Base-by-base conservation (phyloP, 1,140 invertebrate genomes). In the Philotrypesis tridentata region DNA sequence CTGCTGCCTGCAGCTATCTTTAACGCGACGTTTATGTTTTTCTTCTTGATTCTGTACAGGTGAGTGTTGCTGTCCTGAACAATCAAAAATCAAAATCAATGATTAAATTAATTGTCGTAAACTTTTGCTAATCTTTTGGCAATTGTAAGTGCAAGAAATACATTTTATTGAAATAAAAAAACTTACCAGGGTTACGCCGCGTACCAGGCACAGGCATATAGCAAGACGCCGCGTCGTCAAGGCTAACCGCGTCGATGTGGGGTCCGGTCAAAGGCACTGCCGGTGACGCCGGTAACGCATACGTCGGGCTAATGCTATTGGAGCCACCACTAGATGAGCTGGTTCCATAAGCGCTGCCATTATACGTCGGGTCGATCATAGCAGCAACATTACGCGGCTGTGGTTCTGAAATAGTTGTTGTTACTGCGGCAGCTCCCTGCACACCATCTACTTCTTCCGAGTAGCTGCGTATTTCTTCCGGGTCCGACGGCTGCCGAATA, bases 201-300 rank as follows among this genome's bases (percentile, higher is more conserved):
- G 96, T 95, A 67, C 95, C 95, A 89, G 95, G 95, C 85, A 96
- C 95, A 68, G 95, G 95, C 95, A 96, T 96, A 85, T 96, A 96
- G 83, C 95, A 82, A 25, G 86, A 95, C 6, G 95, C 94, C 43
- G 93, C 92, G 84, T 94, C 94, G n/a, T 84, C 83, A 21, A 55
- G 48, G 87, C 88, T 88, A 23, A 55, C 6, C 89, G 80, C 71
- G 89, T 91, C 25, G 86, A 85, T 25, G 8, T 79, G 77, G 25
- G 70, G 37, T 1, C n/a, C 48, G 14, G 48, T 17, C 48, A 17
- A 55, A 55, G 48, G 48, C 48, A 55, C 48, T 1, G 48, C 6
- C 0, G 90, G 88, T 1, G 89, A 87, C 14, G 89, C 88, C 0
- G 91, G 89, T 40, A 90, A 84, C 7, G 86, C 81, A 25, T 88